Evolutionary conservation across 1,140 invertebrate species (phyloP).

Genomic region (Anastrepha ludens): DNA sequence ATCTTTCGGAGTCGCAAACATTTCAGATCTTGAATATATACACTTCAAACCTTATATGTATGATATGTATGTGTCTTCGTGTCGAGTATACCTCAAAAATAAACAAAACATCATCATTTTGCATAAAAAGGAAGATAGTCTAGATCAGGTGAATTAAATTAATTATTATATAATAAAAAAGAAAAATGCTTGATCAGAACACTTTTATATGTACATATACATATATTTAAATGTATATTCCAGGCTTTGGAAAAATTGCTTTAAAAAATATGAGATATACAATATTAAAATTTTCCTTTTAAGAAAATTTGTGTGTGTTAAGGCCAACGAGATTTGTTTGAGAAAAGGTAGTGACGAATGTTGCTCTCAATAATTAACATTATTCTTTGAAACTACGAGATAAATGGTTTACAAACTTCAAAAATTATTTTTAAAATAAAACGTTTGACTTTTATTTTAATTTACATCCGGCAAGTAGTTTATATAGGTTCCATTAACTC

Average conservation of each 20-base stretch:
- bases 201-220: background rate
- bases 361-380: background rate
- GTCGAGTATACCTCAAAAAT: conserved; percentile 74
- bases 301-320: conserved; percentile 18
- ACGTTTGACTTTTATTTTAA: too few relatives aligned
- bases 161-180: too few relatives aligned
- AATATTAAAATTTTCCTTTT: background rate
- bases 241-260: background rate
- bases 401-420: too few relatives aligned
- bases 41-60: conserved; percentile 58
- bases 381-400: too few relatives aligned
- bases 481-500: too few relatives aligned
- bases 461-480: too few relatives aligned
- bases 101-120: conserved; percentile 53
- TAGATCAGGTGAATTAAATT: background rate
- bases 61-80: conserved; percentile 74
- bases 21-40: conserved; percentile 59
- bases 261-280: background rate
- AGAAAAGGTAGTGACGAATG: background rate
- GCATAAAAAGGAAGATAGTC: background rate
- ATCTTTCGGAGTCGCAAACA: conserved; percentile 61
- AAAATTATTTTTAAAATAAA: too few relatives aligned
- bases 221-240: background rate
- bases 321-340: background rate
- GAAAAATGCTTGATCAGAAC: background rate